These are phyloP conservation scores for Hirudinaria manillensis DNA, from an alignment of 2,888 invertebrate species.

Conservation along the genomic window DNA sequence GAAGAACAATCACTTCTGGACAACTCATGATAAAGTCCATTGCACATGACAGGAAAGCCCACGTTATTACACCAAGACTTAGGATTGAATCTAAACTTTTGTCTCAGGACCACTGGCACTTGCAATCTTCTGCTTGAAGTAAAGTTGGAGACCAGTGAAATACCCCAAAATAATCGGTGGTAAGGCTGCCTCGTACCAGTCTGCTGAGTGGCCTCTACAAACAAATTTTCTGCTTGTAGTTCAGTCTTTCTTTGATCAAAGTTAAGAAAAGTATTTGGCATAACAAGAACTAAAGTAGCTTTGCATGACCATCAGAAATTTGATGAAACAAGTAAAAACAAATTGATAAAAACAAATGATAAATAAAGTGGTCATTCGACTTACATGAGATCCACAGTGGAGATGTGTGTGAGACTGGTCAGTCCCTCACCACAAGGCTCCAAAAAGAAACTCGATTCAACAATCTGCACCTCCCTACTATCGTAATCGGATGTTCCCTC, in stretches of 20 bases:
- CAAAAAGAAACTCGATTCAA: conserved; percentile 15
- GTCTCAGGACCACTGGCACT: conserved; percentile 14
- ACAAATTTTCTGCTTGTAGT: no score
- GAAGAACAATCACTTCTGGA: no score
- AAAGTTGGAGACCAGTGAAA: background rate
- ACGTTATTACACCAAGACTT: no score
- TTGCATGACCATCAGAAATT: no score
- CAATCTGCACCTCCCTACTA: background rate
- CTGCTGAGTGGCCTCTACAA: conserved; percentile 10
- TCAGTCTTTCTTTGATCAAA: background rate
- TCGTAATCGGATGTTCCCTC: background rate
- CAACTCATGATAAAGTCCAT: no score
- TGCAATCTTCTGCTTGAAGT: conserved; percentile 4
- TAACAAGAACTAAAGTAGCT: background rate
- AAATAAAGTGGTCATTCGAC: background rate
- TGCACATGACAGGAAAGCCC: no score
- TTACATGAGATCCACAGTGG: conserved; percentile 18
- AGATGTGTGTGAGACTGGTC: conserved; percentile 11
- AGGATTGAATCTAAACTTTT: conserved; percentile 6
- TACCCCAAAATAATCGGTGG: conserved; percentile 1
- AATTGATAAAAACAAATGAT: no score
- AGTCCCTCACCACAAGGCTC: conserved; percentile 17
- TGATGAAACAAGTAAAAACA: no score
- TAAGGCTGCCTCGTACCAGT: conserved; percentile 16
- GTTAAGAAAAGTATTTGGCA: background rate